Percentiles rank a stretch among this genome's conserved stretches.
phyloP scores from a whole-genome alignment of 2,797 vertebrate species.

The Mormyrops attenuatus region DNA sequence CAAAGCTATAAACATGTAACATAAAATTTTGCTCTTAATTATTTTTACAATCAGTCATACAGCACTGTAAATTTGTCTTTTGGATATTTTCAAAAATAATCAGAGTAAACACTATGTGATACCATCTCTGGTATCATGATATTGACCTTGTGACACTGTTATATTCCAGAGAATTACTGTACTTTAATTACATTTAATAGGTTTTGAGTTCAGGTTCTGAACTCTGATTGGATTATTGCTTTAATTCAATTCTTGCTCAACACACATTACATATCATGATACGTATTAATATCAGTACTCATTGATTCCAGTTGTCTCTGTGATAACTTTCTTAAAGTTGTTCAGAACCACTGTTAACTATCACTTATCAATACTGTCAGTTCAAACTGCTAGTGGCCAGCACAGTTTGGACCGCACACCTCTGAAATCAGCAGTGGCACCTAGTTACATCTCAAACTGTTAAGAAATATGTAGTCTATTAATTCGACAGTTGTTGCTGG shows the following conservation, averaged over 20 bases:
- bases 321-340: neutral
- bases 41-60: neutral
- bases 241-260: neutral
- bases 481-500: too few species aligned
- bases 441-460: too few species aligned
- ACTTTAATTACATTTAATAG: neutral
- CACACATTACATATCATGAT: neutral
- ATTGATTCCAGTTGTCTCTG: neutral
- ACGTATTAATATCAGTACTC: neutral
- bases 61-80: neutral
- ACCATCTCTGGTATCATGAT: neutral
- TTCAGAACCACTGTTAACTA: too few species aligned
- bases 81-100: neutral
- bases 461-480: too few species aligned
- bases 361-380: too few species aligned
- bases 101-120: neutral
- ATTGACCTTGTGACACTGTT: neutral
- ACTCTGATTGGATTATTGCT: neutral
- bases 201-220: neutral
- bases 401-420: too few species aligned
- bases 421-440: too few species aligned
- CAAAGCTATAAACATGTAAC: neutral
- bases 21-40: neutral
- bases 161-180: neutral
- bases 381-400: too few species aligned